Conservation (phyloP, 2,797 vertebrate genomes). For the Prionace glauca region DNA sequence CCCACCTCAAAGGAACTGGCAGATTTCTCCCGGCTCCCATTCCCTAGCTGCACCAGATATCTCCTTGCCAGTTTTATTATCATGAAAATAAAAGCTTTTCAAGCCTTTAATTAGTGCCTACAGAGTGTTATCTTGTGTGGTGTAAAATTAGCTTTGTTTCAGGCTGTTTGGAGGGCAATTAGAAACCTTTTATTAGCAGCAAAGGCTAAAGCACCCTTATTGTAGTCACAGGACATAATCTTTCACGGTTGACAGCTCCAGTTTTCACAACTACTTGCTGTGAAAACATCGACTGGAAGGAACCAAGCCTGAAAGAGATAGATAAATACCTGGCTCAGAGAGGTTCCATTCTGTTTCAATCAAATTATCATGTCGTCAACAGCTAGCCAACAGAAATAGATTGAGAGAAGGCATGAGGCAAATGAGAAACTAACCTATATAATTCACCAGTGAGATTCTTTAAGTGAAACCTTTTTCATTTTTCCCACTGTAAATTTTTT, state of each 20-base stretch:
- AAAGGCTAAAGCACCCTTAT: conserved; percentile 49
- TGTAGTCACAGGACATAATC: conserved; percentile 48
- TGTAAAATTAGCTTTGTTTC: conserved; percentile 48
- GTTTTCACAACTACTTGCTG: conserved; percentile 44
- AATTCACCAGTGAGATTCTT: not conserved
- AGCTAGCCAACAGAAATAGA: not conserved
- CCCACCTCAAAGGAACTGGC: conserved; percentile 56
- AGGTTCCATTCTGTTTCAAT: conserved; percentile 45
- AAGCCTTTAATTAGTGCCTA: conserved; percentile 48
- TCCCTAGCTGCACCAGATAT: conserved; percentile 40
- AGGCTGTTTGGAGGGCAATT: conserved; percentile 46
- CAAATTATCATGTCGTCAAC: conserved; percentile 41
- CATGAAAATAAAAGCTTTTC: conserved; percentile 47
- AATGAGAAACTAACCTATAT: conserved; percentile 10
- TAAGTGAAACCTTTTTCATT: not conserved
- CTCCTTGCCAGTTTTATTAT: conserved; percentile 42
- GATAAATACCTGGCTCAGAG: conserved; percentile 43
- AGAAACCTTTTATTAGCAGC: conserved; percentile 47
- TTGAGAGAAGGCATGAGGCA: not conserved
- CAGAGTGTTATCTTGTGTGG: conserved; percentile 43
- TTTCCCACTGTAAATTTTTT: not conserved
- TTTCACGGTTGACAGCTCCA: conserved; percentile 49
- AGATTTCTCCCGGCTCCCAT: conserved; percentile 40
- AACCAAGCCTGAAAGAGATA: conserved; percentile 38
- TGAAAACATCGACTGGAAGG: conserved; percentile 39